Conservation (phyloP, 2,797 vertebrate species). For the Galagoides demidoff region DNA sequence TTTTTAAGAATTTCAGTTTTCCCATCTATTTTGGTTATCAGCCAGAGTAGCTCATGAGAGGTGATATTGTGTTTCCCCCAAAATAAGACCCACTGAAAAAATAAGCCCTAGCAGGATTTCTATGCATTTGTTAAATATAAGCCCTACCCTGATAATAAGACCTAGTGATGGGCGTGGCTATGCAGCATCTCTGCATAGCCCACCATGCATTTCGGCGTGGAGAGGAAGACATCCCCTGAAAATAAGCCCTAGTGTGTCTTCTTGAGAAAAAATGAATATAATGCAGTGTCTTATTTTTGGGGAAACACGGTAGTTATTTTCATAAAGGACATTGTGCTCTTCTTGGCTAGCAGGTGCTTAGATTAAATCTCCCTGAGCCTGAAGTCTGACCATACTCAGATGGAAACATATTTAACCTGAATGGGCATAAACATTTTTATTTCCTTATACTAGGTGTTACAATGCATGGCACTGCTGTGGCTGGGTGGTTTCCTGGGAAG, state of each 20-base stretch:
- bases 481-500: slow-evolving; percentile 57
- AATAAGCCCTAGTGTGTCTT: too few relatives aligned
- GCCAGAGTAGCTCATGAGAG: neutral
- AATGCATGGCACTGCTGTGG: slow-evolving; percentile 45
- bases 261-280: too few relatives aligned
- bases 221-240: too few relatives aligned
- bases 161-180: too few relatives aligned
- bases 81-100: too few relatives aligned
- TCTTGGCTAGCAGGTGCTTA: neutral
- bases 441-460: slow-evolving; percentile 40
- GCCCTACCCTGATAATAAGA: too few relatives aligned
- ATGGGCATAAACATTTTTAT: slow-evolving; percentile 42
- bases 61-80: neutral
- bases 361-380: neutral
- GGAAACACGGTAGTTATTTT: neutral
- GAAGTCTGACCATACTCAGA: neutral
- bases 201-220: too few relatives aligned
- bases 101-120: too few relatives aligned
- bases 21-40: slow-evolving; percentile 42
- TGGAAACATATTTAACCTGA: slow-evolving; percentile 52
- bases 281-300: too few relatives aligned
- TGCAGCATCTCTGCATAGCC: too few relatives aligned
- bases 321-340: neutral
- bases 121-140: too few relatives aligned
- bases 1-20: slow-evolving; percentile 46